phyloP scores from a whole-genome alignment of 2,888 invertebrate species.

The Prenolepis imparis region DNA sequence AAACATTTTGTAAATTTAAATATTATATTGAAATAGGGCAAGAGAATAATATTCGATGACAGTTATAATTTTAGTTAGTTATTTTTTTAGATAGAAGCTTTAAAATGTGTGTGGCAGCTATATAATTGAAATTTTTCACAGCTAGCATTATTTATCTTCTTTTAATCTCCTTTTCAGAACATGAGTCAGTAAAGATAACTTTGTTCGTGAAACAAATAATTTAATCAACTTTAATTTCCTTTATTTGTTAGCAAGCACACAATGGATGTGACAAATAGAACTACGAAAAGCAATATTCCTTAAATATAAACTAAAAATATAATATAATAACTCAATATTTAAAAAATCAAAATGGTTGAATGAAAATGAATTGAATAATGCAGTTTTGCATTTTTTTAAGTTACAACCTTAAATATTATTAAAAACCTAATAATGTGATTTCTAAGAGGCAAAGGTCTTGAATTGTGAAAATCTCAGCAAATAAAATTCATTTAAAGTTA shows the following conservation, averaged over 20 bases:
- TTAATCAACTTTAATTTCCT: background rate
- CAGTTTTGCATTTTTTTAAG: background rate
- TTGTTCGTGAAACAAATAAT: background rate
- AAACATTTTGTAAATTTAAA: background rate
- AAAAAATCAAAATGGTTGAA: background rate
- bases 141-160: background rate
- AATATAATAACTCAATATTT: background rate
- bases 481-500: constrained; percentile 22
- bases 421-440: background rate
- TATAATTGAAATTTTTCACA: background rate
- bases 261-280: background rate
- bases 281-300: background rate
- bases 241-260: background rate
- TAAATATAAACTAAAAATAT: background rate
- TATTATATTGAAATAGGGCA: background rate
- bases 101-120: background rate
- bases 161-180: background rate
- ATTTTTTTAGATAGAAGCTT: background rate
- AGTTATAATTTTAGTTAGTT: constrained; percentile 12
- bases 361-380: background rate
- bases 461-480: background rate
- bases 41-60: background rate
- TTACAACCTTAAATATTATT: background rate
- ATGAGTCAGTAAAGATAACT: constrained; percentile 6
- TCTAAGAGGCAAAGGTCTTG: background rate